Base-by-base conservation (phyloP, 2,797 vertebrate species). In the Distichodus sexfasciatus region DNA sequence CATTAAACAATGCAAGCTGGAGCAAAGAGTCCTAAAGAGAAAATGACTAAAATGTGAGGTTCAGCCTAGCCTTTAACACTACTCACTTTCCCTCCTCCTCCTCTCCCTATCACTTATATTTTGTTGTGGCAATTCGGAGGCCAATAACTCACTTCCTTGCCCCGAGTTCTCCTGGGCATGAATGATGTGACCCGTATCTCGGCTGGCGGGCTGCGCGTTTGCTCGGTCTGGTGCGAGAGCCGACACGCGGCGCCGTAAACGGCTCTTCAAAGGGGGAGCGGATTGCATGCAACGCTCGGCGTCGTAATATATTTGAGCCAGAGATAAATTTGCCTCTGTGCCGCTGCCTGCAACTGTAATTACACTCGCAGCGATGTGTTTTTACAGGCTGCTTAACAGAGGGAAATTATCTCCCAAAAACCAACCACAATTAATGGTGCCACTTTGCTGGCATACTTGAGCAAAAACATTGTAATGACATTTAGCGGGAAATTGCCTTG, bases 371-470 rank as follows among this genome's bases (percentile, higher is more conserved):
- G 87, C 84, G 83, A 89, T 90, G 87, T 87, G 87, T 85, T 88
- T 90, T 90, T 90, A 91, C 87, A 87, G 87, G 83, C 86, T 88
- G 85, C 83, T 87, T 89, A 87, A 88, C 87, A 86, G 87, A 86
- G 80, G 83, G 86, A 89, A 90, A 92, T 92, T 79, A 92, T 92
- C 88, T 89, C 78, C 82, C 75, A 85, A 86, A 90, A 91, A 90
- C 88, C 82, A 90, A 89, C 84, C 85, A 87, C 88, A 91, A 91
- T 92, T 90, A 92, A 90, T 91, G 89, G 85, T 89, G 85, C 81
- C 85, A 88, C 86, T 89, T 89, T 85, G 82, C 80, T 83, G 82
- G 79, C 77, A 71, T 79, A 79, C 75, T 72, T 83, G 82, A 82
- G 81, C 73, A 82, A 86, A 87, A 88, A 88, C 76, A 82, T 77